These are phyloP conservation scores for Numenius phaeopus DNA, from an alignment of 2,797 vertebrate species.

Conservation along the genomic window DNA sequence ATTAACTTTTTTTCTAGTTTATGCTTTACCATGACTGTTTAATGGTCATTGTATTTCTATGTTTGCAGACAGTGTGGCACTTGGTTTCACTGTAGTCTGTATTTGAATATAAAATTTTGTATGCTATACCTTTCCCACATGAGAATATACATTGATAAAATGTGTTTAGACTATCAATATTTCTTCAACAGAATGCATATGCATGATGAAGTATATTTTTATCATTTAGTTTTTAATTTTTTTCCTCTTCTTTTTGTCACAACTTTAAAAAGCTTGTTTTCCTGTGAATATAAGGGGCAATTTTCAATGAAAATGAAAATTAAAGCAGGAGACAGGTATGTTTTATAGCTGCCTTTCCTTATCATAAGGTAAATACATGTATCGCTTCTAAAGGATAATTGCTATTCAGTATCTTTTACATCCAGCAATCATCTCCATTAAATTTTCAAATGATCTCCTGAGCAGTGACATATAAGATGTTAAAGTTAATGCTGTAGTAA, in stretches of 20 bases:
- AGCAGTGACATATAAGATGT: background rate
- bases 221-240: background rate
- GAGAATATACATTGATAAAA: background rate
- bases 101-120: background rate
- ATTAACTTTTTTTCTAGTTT: background rate
- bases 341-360: background rate
- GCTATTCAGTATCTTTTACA: background rate
- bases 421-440: background rate
- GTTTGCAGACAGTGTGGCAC: background rate
- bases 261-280: background rate
- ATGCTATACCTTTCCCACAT: background rate
- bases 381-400: background rate
- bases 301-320: background rate
- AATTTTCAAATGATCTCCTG: background rate
- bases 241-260: background rate
- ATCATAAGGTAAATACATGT: background rate
- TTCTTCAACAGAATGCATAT: background rate
- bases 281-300: background rate
- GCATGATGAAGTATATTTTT: background rate
- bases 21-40: background rate
- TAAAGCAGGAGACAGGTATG: background rate
- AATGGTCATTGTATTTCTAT: background rate
- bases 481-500: background rate
- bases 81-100: background rate
- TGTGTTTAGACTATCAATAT: background rate